Percentiles rank a stretch among this genome's conserved stretches.
phyloP scores from a whole-genome alignment of 2,113 vertebrate genomes.

The Solenodon paradoxus region DNA sequence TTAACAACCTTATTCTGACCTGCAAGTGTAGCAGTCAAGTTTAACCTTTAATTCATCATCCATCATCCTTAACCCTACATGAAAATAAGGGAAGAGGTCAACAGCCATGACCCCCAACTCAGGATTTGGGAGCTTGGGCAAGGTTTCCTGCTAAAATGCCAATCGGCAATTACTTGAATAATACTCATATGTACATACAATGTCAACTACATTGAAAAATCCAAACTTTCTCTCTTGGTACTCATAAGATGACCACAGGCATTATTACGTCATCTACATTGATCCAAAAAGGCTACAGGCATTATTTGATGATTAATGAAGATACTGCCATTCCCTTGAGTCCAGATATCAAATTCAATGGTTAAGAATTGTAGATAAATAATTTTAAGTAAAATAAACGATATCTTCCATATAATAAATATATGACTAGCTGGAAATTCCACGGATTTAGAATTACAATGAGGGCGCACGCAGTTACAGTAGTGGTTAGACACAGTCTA shows the following conservation, averaged over 20 bases:
- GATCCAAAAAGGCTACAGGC: background rate
- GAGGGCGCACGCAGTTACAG: too few relatives aligned
- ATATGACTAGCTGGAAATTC: background rate
- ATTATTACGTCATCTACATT: background rate
- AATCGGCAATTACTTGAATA: background rate
- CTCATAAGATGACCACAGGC: background rate
- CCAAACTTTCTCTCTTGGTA: background rate
- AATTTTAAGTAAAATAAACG: background rate
- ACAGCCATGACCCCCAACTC: background rate
- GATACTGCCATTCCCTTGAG: background rate
- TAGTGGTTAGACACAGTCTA: too few relatives aligned
- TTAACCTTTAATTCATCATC: background rate
- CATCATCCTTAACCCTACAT: background rate
- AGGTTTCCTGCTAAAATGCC: background rate
- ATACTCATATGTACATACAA: background rate
- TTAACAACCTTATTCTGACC: background rate
- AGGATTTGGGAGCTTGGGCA: background rate
- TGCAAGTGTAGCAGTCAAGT: background rate
- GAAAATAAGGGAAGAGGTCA: background rate
- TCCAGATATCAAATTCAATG: background rate
- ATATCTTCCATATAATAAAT: background rate
- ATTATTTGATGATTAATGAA: background rate
- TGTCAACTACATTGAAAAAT: background rate
- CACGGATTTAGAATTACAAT: too few relatives aligned
- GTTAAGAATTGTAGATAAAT: background rate